Base-by-base conservation (phyloP, 2,797 vertebrate genomes). In the Anableps anableps region DNA sequence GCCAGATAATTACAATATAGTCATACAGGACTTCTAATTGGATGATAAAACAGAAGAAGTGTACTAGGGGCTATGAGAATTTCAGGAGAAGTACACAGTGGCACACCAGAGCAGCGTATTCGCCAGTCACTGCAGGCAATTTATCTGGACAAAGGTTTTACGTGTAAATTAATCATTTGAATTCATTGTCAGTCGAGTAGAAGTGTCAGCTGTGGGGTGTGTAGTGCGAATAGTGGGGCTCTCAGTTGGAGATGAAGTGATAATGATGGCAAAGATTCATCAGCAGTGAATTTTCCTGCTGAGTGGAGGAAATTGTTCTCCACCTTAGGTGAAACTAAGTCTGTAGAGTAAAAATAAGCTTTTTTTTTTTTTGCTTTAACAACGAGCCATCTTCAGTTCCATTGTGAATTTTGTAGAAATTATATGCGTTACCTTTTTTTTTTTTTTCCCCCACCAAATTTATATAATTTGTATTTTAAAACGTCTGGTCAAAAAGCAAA, bases 181-280 rank as follows among this genome's bases (percentile, higher is more conserved):
- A 72, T 82, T 77, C 60, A 66, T 48, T 62, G 75, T 84, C 29
- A 70, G 16, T 3, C 7, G 43, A 14, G 74, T 41, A 80, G 62
- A 82, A 43, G 34, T 79, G 78, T 76, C 51, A 80, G 77, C 43
- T 10, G 43, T 51, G 48, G 55, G 55, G 75, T 31, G 62, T 73
- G 78, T 50, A 13, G 60, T 70, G 48, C 68, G 70, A 81, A 74
- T 21, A 83, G 76, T 34, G 1, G 80, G 80, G 45, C 75, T 78
- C 64, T 70, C 75, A 3, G 77, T 70, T 80, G 83, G 81, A 84
- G 60, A 79, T 80, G 3, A 80, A 79, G 82, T 66, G 73, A 88
- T 85, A 88, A 83, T 76, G 45, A 83, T 66, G 82, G 73, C 36
- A 75, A 86, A 19, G 74, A 86, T 85, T 86, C 73, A 73, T 86